phyloP scores from a whole-genome alignment of 2,888 invertebrate genomes.

The Heterodera filipjevi region DNA sequence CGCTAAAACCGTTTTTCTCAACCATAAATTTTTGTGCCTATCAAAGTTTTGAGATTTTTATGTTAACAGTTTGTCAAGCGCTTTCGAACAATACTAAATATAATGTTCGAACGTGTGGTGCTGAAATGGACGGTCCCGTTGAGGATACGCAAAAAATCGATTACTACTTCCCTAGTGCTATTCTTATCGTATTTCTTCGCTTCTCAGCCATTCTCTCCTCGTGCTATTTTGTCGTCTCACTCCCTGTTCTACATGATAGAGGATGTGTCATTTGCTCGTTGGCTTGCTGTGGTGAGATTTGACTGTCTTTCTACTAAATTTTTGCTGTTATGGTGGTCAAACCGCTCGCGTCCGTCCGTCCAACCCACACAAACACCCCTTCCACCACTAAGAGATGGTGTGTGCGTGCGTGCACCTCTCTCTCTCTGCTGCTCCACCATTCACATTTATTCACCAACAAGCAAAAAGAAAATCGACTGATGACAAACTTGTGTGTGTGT shows the following conservation, averaged over 20 bases:
- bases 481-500: slow-evolving; percentile 13
- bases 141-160: too few species aligned
- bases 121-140: too few species aligned
- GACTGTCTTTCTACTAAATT: not conserved
- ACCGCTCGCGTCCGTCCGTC: not conserved
- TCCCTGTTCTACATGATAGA: too few species aligned
- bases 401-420: not conserved
- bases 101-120: too few species aligned
- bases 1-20: too few species aligned
- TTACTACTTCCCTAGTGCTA: not conserved
- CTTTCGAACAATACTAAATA: too few species aligned
- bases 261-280: too few species aligned
- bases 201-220: not conserved
- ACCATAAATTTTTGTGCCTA: too few species aligned
- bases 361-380: not conserved
- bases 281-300: too few species aligned
- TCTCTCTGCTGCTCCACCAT: not conserved
- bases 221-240: not conserved
- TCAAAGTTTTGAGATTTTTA: too few species aligned
- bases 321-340: not conserved
- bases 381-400: not conserved
- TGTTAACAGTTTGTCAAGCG: too few species aligned
- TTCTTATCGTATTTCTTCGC: not conserved
- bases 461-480: slow-evolving; percentile 15
- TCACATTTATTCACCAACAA: slow-evolving; percentile 8